These are phyloP conservation scores for Nymphalis polychloros DNA, from an alignment of 2,888 invertebrate species.

Conservation along the genomic window DNA sequence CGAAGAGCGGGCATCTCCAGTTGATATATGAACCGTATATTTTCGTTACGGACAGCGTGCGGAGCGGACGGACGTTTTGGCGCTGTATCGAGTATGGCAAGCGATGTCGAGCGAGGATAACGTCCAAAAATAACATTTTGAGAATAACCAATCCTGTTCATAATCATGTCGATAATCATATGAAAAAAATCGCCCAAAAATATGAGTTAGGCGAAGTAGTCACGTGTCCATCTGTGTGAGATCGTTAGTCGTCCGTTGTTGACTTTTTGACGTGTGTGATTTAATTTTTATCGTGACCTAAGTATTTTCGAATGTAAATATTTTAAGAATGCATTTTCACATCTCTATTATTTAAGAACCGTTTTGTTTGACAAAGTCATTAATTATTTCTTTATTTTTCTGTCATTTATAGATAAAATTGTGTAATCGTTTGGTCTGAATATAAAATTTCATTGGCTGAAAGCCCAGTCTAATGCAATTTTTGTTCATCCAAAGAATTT, in stretches of 20 bases:
- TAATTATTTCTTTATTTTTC: conserved; percentile 12
- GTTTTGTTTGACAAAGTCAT: conserved; percentile 17
- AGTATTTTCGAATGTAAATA: conserved; percentile 17
- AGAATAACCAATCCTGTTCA: conserved; percentile 75
- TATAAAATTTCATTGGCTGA: conserved; percentile 13
- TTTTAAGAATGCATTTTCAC: background rate
- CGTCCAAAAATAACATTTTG: conserved; percentile 73
- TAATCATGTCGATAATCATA: conserved; percentile 70
- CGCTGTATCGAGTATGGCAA: conserved; percentile 77
- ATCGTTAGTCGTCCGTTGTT: conserved; percentile 8
- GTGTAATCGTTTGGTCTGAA: conserved; percentile 10
- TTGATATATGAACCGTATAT: conserved; percentile 76
- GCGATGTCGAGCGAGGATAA: conserved; percentile 75
- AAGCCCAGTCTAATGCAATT: conserved; percentile 5
- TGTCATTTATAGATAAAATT: conserved; percentile 13
- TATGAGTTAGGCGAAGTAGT: conserved; percentile 75
- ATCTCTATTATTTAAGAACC: conserved; percentile 11
- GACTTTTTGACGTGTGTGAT: conserved; percentile 28
- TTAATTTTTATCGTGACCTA: conserved; percentile 12
- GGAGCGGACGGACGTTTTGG: conserved; percentile 78
- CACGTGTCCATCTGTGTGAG: conserved; percentile 69
- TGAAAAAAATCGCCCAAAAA: conserved; percentile 69
- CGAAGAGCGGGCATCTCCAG: conserved; percentile 76
- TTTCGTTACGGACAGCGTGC: conserved; percentile 77
- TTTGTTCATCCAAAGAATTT: conserved; percentile 33